Evolutionary conservation across 2,113 vertebrate genomes (phyloP), one percentile per base, ranked within the genome.

Genomic region (Euleptes europaea): DNA sequence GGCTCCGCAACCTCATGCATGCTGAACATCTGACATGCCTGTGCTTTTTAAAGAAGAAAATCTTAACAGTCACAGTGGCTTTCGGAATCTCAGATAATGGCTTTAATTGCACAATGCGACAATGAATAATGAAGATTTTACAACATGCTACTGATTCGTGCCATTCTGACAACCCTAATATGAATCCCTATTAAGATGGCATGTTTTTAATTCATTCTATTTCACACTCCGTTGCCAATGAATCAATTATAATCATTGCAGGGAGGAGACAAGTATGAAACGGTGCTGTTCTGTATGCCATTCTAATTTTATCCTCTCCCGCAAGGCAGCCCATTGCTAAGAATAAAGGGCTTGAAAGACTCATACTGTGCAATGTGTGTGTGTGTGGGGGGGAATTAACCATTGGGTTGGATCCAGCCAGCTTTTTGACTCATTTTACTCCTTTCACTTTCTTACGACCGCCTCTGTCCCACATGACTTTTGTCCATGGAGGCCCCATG

Each of bases 151-250:
- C 69, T 65, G 38, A 47, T 63, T 75, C 71, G 11, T 75, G 72
- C 31, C 19, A 23, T 77, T 84, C 47, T 69, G 44, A 54, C 83
- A 51, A 69, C 51, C 73, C 67, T 75, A 84, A 23, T 77, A 40
- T 1, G 28, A 83, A 75, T 26, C 38, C 40, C 21, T 44, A 66
- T 83, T 83, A 83, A 63, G 57, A 47, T 83, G 57, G 42, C 71
- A 44, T 83, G 71, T 33, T 73, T 83, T 83, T 75, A 23, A 84
- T 77, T 66, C 83, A 69, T 77, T 77, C 35, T 87, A 6, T 88
- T 88, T 80, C 26, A 54, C 49, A 66, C 65, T 42, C 44, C 1
- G 0, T 78, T 91, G 73, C 84, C 44, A 86, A 49, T 26, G 65
- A 54, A 74, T 75, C 83, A 72, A 3, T 26, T 86, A 1, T 80